Conservation (phyloP, 2,888 invertebrate species). For the Tachina grossa region DNA sequence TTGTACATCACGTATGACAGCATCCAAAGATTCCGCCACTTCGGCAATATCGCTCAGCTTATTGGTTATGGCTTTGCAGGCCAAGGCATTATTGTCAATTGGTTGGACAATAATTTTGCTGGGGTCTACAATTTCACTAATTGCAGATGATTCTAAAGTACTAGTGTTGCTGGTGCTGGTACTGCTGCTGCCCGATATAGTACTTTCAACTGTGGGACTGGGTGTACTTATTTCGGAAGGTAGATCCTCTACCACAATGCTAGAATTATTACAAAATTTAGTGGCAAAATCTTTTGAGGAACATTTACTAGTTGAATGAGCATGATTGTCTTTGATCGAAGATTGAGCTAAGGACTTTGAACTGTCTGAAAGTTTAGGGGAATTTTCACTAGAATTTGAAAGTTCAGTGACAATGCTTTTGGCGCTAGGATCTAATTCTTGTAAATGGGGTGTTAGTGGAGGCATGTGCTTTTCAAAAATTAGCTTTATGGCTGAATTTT, state of each 20-base stretch:
- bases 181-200: conserved; percentile 74
- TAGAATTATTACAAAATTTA: conserved; percentile 74
- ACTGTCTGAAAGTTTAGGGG: not conserved
- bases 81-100: conserved; percentile 85
- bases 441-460: too few species aligned
- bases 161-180: conserved; percentile 61
- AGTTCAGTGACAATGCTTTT: not conserved
- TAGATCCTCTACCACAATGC: conserved; percentile 78
- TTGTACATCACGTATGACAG: conserved; percentile 84
- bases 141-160: conserved; percentile 45
- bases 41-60: conserved; percentile 86
- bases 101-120: conserved; percentile 77
- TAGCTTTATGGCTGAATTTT: not conserved
- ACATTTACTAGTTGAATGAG: conserved; percentile 32
- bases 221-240: conserved; percentile 73
- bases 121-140: conserved; percentile 55
- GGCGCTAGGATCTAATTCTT: not conserved
- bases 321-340: conserved; percentile 39
- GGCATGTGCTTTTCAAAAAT: not conserved
- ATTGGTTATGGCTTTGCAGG: conserved; percentile 87
- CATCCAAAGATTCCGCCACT: conserved; percentile 87
- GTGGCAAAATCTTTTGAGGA: conserved; percentile 12
- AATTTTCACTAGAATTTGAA: not conserved
- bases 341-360: conserved; percentile 37
- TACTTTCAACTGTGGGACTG: conserved; percentile 72